A percentile compares a stretch with the other conserved stretches of the same genome.
phyloP scores from a whole-genome alignment of 2,113 vertebrate genomes.

The Panthera uncia region DNA sequence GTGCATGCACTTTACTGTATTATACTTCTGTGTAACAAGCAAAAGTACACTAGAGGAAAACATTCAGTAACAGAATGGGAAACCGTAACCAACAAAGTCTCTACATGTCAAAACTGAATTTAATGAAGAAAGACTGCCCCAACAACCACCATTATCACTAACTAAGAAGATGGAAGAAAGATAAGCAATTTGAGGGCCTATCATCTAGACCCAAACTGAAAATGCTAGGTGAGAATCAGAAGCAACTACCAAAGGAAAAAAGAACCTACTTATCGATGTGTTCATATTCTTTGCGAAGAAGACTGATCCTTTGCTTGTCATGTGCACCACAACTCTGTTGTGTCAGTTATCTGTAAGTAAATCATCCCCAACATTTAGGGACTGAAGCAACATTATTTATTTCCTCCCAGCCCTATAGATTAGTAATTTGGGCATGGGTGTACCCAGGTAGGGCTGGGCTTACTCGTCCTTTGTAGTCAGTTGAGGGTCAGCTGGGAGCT shows the following conservation, averaged over 20 bases:
- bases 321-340: background rate
- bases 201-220: background rate
- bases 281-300: background rate
- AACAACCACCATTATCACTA: background rate
- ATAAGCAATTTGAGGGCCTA: background rate
- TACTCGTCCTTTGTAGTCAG: background rate
- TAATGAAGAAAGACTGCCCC: background rate
- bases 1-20: background rate
- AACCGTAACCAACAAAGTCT: background rate
- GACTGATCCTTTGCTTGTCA: background rate
- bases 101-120: background rate
- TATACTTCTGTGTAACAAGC: background rate
- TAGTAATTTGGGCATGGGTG: background rate
- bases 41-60: background rate
- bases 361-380: background rate
- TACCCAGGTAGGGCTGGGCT: background rate
- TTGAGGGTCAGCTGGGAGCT: background rate
- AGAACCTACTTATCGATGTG: background rate
- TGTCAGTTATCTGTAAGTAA: background rate
- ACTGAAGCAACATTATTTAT: background rate
- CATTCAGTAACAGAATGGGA: background rate
- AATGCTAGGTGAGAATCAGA: background rate
- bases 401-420: background rate
- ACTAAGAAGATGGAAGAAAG: background rate
- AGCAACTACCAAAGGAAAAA: background rate